Percentiles rank a stretch among this genome's conserved stretches.
Conservation (phyloP, 2,888 invertebrate species). For the Venustoraphidia nigricollis region DNA sequence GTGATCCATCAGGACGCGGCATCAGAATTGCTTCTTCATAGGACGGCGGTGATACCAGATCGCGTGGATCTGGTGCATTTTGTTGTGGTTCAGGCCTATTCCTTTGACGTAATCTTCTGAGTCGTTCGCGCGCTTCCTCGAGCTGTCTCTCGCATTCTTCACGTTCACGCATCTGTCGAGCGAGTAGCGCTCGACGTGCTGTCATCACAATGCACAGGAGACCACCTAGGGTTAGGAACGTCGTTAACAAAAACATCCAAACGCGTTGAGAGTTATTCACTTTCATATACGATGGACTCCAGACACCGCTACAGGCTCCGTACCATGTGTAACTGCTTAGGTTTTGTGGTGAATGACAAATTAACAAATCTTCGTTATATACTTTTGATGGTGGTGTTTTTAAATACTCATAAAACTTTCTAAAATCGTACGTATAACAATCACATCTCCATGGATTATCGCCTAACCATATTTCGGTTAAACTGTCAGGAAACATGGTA, state of each 20-base stretch:
- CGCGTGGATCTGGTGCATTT: conserved; percentile 52
- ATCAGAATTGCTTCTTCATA: conserved; percentile 64
- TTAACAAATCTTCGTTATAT: conserved; percentile 31
- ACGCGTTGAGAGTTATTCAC: conserved; percentile 27
- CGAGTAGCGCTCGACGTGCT: conserved; percentile 37
- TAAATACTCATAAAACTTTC: conserved; percentile 43
- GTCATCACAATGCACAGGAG: conserved; percentile 36
- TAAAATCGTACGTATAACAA: conserved; percentile 42
- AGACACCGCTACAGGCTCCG: conserved; percentile 43
- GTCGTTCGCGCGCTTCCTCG: conserved; percentile 37
- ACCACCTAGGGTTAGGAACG: conserved; percentile 36
- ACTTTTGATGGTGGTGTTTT: conserved; percentile 38
- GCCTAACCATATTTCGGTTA: conserved; percentile 39
- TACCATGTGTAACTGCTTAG: conserved; percentile 52
- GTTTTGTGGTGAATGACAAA: conserved; percentile 49
- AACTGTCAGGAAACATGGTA: conserved; percentile 41
- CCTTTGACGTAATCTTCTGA: conserved; percentile 30
- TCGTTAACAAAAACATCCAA: conserved; percentile 41
- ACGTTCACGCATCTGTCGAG: conserved; percentile 30
- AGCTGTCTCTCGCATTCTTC: conserved; percentile 38
- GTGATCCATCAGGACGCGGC: conserved; percentile 49
- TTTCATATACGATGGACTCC: conserved; percentile 33
- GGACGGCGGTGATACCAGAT: conserved; percentile 52
- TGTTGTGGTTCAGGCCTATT: conserved; percentile 29
- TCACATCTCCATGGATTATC: conserved; percentile 70